Percentiles rank a stretch among this genome's conserved stretches.
Conservation (phyloP, 2,113 vertebrate species). For the Hippoglossus stenolepis region DNA sequence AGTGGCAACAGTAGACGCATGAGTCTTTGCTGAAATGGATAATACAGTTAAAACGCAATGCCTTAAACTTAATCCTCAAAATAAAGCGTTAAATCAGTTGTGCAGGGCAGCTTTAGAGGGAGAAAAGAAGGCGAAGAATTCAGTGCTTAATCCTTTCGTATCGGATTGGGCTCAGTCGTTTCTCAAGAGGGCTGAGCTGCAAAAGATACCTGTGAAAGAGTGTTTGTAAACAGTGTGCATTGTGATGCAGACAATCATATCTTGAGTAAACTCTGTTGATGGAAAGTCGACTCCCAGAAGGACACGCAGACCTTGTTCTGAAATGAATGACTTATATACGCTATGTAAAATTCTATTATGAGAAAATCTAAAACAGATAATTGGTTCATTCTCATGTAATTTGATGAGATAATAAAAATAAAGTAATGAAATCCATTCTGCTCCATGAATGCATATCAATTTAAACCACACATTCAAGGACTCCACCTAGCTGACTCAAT, state of each 20-base stretch:
- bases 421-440: no score
- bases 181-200: slow-evolving; percentile 49
- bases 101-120: slow-evolving; percentile 22
- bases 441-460: no score
- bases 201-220: slow-evolving; percentile 21
- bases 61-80: slow-evolving; percentile 49
- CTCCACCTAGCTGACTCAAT: no score
- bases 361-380: no score
- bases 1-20: slow-evolving; percentile 12
- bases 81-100: slow-evolving; percentile 39
- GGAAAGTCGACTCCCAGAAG: slow-evolving; percentile 23
- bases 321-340: not conserved
- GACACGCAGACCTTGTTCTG: slow-evolving; percentile 36
- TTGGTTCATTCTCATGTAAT: no score
- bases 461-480: no score
- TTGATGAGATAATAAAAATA: no score
- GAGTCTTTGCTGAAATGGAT: slow-evolving; percentile 25
- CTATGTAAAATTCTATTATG: not conserved
- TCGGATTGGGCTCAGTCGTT: slow-evolving; percentile 51
- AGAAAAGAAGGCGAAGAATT: slow-evolving; percentile 54
- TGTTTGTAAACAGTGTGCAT: slow-evolving; percentile 51
- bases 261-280: slow-evolving; percentile 66
- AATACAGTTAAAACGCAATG: slow-evolving; percentile 6
- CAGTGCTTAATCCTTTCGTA: slow-evolving; percentile 59
- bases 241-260: slow-evolving; percentile 61